Evolutionary conservation across 1,140 invertebrate species (phyloP).

Genomic region (Hydropsyche tenuis): DNA sequence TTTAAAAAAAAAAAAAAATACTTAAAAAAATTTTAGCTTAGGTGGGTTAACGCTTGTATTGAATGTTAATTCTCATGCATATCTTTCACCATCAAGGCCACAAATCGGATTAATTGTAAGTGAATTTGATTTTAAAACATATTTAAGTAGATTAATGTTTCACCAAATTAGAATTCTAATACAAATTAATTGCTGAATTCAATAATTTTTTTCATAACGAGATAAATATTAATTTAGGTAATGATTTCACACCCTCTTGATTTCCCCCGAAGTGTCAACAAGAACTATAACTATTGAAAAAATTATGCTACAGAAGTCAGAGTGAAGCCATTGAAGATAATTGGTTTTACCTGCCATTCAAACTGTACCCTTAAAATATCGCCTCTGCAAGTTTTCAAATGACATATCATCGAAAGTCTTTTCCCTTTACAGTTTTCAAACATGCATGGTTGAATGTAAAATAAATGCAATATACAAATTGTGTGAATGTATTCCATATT

Average conservation of each 20-base stretch:
- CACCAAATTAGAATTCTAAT: no score
- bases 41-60: slow-evolving; percentile 34
- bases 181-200: no score
- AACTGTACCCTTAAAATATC: background rate
- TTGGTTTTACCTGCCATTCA: background rate
- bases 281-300: slow-evolving; percentile 10
- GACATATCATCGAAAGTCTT: background rate
- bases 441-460: slow-evolving; percentile 29
- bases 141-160: no score
- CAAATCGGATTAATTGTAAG: slow-evolving; percentile 40
- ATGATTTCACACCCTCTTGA: slow-evolving; percentile 17
- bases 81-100: slow-evolving; percentile 41
- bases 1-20: background rate
- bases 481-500: slow-evolving; percentile 29
- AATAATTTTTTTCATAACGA: no score
- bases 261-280: slow-evolving; percentile 23
- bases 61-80: slow-evolving; percentile 39
- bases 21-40: slow-evolving; percentile 26
- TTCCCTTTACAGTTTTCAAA: slow-evolving; percentile 15
- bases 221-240: no score
- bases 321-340: background rate
- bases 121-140: slow-evolving; percentile 22
- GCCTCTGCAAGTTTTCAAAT: slow-evolving; percentile 1
- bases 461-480: background rate
- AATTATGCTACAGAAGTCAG: background rate